Conservation (phyloP, 2,113 vertebrate genomes). For the Zapus hudsonius region DNA sequence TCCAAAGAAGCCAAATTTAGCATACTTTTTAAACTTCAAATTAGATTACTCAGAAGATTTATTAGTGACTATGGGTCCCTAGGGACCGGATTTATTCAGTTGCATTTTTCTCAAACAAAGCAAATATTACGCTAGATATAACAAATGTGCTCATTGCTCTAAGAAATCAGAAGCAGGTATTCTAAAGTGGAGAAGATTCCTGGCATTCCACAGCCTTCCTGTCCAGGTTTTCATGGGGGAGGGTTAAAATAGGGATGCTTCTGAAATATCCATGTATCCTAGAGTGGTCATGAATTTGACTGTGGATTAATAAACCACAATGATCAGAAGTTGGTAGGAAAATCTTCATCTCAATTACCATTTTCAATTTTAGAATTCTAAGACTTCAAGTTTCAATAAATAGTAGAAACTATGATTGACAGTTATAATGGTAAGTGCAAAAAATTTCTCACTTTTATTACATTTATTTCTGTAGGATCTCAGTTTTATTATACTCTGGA, state of each 20-base stretch:
- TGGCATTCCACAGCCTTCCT: background rate
- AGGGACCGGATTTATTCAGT: slow-evolving; percentile 28
- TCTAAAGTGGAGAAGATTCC: background rate
- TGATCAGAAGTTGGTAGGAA: background rate
- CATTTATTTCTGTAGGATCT: background rate
- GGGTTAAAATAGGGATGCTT: background rate
- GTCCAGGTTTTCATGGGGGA: background rate
- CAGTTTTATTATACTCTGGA: background rate
- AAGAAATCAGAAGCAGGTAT: background rate
- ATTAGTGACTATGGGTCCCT: slow-evolving; percentile 19
- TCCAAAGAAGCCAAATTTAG: background rate
- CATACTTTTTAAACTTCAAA: background rate
- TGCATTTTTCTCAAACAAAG: slow-evolving; percentile 47
- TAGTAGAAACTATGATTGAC: slow-evolving; percentile 20
- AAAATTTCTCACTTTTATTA: slow-evolving; percentile 19
- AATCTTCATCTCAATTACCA: background rate
- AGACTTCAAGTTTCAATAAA: slow-evolving; percentile 11
- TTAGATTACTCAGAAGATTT: slow-evolving; percentile 55
- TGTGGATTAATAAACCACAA: background rate
- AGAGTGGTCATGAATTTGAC: background rate
- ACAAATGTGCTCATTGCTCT: background rate
- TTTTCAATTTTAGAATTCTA: slow-evolving; percentile 1
- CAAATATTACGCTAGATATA: background rate
- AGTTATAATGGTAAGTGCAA: slow-evolving; percentile 57
- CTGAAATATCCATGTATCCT: background rate